These are phyloP conservation scores for Indri indri DNA, from an alignment of 2,113 vertebrate species.

Conservation along the genomic window DNA sequence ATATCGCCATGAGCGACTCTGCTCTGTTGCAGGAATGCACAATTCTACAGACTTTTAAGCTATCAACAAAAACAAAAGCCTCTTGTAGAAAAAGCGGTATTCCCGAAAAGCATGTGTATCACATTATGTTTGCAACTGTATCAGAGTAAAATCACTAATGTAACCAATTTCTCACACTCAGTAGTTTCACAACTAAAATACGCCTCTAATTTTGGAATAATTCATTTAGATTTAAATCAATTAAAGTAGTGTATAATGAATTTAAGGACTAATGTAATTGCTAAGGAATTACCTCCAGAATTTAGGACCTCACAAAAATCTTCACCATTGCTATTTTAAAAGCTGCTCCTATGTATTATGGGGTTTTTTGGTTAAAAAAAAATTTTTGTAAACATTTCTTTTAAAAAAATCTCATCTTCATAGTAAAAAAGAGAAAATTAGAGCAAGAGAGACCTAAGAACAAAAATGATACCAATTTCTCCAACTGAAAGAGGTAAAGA, in stretches of 20 bases:
- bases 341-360: neutral
- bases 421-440: neutral
- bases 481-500: neutral
- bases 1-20: neutral
- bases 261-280: neutral
- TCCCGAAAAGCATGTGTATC: neutral
- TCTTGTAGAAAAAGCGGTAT: neutral
- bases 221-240: conserved; percentile 27
- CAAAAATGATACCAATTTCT: neutral
- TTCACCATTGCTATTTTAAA: neutral
- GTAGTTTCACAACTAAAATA: neutral
- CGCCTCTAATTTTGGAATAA: conserved; percentile 27
- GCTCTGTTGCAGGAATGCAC: neutral
- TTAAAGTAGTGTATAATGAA: neutral
- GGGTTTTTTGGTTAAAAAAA: neutral
- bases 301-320: neutral
- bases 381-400: neutral
- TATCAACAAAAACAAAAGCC: neutral
- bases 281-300: conserved; percentile 15
- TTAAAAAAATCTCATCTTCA: neutral
- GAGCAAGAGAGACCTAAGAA: neutral
- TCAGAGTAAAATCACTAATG: neutral
- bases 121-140: neutral
- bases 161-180: neutral
- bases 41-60: conserved; percentile 32